Conservation (phyloP, 2,113 vertebrate species). For the Marcusenius ussheri region DNA sequence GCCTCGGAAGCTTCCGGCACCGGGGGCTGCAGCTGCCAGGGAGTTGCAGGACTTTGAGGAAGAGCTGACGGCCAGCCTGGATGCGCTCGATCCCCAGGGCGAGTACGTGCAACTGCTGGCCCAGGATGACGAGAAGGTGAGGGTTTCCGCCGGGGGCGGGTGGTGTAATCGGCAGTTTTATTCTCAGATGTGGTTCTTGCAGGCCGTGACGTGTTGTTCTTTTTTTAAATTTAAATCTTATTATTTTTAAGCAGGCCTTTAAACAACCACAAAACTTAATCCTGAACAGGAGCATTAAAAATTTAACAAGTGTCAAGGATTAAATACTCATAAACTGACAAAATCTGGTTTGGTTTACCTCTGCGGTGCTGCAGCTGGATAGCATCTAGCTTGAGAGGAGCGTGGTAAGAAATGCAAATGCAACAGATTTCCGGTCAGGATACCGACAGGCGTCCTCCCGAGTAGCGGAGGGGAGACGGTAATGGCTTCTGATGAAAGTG, state of each 20-base stretch:
- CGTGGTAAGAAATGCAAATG: neutral
- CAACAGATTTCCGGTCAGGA: neutral
- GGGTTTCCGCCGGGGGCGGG: neutral
- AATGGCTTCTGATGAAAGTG: neutral
- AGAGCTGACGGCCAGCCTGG: constrained; percentile 67
- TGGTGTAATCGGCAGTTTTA: neutral
- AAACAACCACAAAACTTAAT: neutral
- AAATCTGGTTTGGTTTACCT: neutral
- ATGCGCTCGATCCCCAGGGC: constrained; percentile 63
- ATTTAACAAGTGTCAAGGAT: neutral
- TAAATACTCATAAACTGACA: neutral
- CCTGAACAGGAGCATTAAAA: neutral
- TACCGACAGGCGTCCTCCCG: neutral
- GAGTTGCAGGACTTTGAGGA: constrained; percentile 65
- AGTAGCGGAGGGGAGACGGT: neutral
- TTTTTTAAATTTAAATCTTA: neutral
- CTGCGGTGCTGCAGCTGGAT: neutral
- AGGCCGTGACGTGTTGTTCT: neutral
- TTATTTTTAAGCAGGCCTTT: neutral
- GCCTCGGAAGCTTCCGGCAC: constrained; percentile 32
- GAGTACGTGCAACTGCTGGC: constrained; percentile 45
- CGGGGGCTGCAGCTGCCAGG: constrained; percentile 7
- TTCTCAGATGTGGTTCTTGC: neutral
- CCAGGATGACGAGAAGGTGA: constrained; percentile 77
- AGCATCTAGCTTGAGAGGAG: neutral